Conservation (phyloP, 2,113 vertebrate species). For the Condylura cristata region DNA sequence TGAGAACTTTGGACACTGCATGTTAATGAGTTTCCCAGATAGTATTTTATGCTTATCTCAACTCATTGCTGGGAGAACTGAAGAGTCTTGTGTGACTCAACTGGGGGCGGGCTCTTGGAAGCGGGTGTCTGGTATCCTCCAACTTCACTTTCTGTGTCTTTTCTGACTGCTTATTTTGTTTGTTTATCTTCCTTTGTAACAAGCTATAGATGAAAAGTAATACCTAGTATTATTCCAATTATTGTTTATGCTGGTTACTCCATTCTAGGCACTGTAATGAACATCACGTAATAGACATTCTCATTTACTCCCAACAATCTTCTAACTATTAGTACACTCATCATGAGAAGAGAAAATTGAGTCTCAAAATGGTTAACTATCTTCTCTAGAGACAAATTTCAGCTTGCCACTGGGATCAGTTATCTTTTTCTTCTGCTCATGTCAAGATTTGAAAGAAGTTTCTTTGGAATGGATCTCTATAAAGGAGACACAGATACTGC, state of each 20-base stretch:
- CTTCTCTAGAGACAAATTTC: not conserved
- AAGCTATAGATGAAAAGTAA: not conserved
- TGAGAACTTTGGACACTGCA: not conserved
- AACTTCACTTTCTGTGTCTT: not conserved
- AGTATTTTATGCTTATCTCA: not conserved
- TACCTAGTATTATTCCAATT: not conserved
- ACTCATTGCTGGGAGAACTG: not conserved
- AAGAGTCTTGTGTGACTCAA: not conserved
- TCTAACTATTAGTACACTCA: not conserved
- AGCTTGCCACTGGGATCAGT: not conserved
- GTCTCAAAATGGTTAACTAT: not conserved
- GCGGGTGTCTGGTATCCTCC: not conserved
- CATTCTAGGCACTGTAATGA: not conserved
- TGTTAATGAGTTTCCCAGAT: not conserved
- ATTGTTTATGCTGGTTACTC: not conserved
- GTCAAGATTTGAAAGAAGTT: not conserved
- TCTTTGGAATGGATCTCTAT: not conserved
- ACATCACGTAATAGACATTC: not conserved
- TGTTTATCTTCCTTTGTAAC: not conserved
- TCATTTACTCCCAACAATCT: not conserved
- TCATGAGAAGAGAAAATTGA: conserved; percentile 11
- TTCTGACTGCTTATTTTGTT: not conserved
- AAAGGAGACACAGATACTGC: not conserved
- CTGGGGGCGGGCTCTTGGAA: not conserved
- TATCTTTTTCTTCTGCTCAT: not conserved